These are phyloP conservation scores for Acanthopleura granulata DNA, from an alignment of 2,888 invertebrate species.

Conservation along the genomic window DNA sequence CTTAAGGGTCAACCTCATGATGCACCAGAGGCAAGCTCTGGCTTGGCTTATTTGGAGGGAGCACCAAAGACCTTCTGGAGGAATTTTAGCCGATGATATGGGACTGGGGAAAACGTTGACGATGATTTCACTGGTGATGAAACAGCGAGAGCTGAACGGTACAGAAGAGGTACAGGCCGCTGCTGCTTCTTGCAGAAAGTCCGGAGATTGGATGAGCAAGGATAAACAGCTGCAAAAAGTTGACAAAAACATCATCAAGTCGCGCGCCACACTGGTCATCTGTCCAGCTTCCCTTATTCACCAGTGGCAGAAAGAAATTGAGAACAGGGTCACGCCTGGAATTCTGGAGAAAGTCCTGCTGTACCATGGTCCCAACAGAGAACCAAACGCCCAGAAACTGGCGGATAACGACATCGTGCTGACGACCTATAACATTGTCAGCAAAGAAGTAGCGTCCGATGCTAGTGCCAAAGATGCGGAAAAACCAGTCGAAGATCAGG, in stretches of 20 bases:
- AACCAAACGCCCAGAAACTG: constrained; percentile 71
- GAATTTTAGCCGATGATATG: constrained; percentile 79
- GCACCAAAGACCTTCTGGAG: constrained; percentile 84
- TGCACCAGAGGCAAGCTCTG: constrained; percentile 87
- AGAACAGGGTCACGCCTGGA: constrained; percentile 74
- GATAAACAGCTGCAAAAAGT: constrained; percentile 56
- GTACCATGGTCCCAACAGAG: constrained; percentile 87
- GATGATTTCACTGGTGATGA: constrained; percentile 70
- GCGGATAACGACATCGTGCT: constrained; percentile 85
- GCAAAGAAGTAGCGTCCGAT: constrained; percentile 66
- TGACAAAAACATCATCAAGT: constrained; percentile 54
- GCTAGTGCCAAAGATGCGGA: constrained; percentile 49
- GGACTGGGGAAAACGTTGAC: constrained; percentile 73
- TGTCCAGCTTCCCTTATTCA: constrained; percentile 91
- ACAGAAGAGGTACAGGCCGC: constrained; percentile 40
- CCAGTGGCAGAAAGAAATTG: constrained; percentile 90
- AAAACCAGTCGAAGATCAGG: constrained; percentile 48
- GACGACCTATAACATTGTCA: constrained; percentile 86
- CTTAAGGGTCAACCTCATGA: constrained; percentile 79
- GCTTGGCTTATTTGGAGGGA: constrained; percentile 93
- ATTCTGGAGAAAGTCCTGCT: constrained; percentile 76
- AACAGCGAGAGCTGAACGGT: constrained; percentile 55
- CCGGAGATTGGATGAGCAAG: constrained; percentile 43
- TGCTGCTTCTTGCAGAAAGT: constrained; percentile 21
- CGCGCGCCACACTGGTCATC: constrained; percentile 78